These are phyloP conservation scores for Schizothorax lantsangensis DNA, from an alignment of 2,797 vertebrate species.

Conservation along the genomic window DNA sequence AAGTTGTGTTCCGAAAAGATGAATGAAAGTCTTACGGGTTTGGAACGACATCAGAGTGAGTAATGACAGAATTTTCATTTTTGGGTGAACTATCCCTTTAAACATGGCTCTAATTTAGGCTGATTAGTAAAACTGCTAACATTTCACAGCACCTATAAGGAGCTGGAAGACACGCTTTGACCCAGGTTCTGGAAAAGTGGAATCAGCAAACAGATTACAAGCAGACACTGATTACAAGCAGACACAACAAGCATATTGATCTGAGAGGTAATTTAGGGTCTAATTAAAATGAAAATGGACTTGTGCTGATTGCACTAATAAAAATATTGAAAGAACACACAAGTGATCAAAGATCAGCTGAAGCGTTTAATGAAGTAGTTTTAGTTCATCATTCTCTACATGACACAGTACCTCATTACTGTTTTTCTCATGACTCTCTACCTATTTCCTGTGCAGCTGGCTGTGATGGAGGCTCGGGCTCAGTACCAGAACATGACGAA, in stretches of 20 bases:
- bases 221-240: neutral
- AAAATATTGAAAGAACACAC: neutral
- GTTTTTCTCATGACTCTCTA: constrained; percentile 7
- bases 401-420: neutral
- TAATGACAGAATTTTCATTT: too few relatives aligned
- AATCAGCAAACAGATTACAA: neutral
- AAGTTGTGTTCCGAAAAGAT: too few relatives aligned
- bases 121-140: neutral
- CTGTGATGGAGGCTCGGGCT: constrained; percentile 75
- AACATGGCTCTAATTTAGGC: neutral
- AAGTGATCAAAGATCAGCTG: neutral
- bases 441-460: constrained; percentile 63
- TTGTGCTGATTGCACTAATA: neutral
- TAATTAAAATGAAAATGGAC: neutral
- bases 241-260: neutral
- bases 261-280: neutral
- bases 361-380: neutral
- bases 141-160: neutral
- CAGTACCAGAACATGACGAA: constrained; percentile 93
- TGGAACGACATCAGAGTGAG: too few relatives aligned
- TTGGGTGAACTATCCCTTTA: too few relatives aligned
- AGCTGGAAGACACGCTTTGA: neutral
- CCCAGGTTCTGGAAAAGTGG: neutral
- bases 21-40: too few relatives aligned
- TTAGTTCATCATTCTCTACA: neutral